Evolutionary conservation across 2,888 invertebrate genomes (phyloP), one percentile per base, ranked within the genome.

Genomic region (Galerucella calmariensis): DNA sequence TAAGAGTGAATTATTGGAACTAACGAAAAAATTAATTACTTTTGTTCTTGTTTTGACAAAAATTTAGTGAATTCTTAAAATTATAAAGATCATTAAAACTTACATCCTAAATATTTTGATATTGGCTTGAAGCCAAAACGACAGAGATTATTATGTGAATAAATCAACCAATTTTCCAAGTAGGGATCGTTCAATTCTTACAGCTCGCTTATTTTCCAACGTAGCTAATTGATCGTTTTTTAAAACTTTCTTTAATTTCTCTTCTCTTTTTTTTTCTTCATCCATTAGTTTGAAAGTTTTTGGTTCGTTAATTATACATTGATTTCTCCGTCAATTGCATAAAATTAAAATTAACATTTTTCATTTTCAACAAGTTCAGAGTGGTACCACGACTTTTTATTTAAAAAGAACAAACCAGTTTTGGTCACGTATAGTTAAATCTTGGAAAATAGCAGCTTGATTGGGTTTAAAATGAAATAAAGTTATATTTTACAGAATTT

Each of bases 191-290:
- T 48, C 24, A 67, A 35, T 35, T 51, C n/a, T 9, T 14, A 51
- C 51, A 16, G 27, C 35, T 48, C 5, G 35, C 14, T 14, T 62
- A 41, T 62, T 35, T n/a, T n/a, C 35, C 14, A 62, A 10, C 12
- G 16, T 35, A 11, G 41, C 35, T 62, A 62, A 62, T 62, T 62
- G 62, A 62, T 41, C 62, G 14, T 35, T 41, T 58, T 41, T 62
- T 35, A 41, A 12, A 62, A 27, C n/a, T 62, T 62, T 62, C 20
- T 62, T 20, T 16, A 35, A 35, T 8, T 35, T 8, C 27, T 2
- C 27, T 8, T n/a, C 16, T n/a, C 35, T 35, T 14, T 35, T 62
- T 27, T 62, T 62, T 8, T n/a, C 62, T 62, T 41, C 41, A 41
- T 56, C 10, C 10, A 2, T 20, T 20, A 9, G 62, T 6, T n/a